Conservation (phyloP, 2,888 invertebrate species). For the Ecliptopera silaceata region DNA sequence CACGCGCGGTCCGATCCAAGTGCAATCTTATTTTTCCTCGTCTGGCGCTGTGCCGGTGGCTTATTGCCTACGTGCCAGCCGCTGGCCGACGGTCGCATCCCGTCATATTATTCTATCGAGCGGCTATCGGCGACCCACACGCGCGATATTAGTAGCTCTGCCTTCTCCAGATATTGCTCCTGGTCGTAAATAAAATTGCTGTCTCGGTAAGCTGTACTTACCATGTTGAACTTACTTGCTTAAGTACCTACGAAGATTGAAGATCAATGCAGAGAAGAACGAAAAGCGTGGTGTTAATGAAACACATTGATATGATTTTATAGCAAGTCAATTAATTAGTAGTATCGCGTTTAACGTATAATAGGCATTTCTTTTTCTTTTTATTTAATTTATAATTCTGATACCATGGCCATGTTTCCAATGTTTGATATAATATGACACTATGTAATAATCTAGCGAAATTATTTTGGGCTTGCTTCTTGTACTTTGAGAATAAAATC, state of each 20-base stretch:
- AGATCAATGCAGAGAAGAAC: too few species aligned
- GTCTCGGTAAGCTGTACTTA: conserved; percentile 50
- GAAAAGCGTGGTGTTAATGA: too few species aligned
- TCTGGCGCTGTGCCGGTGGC: conserved; percentile 74
- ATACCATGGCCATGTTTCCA: too few species aligned
- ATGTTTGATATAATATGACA: too few species aligned
- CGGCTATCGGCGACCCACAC: conserved; percentile 77
- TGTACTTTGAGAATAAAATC: too few species aligned
- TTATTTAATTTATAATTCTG: too few species aligned
- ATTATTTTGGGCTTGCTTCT: too few species aligned
- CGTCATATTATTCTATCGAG: conserved; percentile 82
- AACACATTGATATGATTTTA: too few species aligned
- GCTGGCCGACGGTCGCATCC: conserved; percentile 58
- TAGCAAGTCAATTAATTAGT: too few species aligned
- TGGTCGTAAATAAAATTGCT: conserved; percentile 76
- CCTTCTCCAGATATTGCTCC: conserved; percentile 75
- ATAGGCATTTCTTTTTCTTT: too few species aligned
- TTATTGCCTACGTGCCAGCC: conserved; percentile 82
- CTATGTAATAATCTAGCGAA: too few species aligned
- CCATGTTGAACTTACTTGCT: conserved; percentile 14
- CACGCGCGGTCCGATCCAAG: conserved; percentile 57
- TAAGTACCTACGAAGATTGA: background rate
- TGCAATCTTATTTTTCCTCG: conserved; percentile 79
- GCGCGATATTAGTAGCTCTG: conserved; percentile 77
- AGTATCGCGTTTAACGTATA: too few species aligned